These are phyloP conservation scores for Anastrepha obliqua DNA, from an alignment of 1,140 invertebrate genomes.

Conservation along the genomic window DNA sequence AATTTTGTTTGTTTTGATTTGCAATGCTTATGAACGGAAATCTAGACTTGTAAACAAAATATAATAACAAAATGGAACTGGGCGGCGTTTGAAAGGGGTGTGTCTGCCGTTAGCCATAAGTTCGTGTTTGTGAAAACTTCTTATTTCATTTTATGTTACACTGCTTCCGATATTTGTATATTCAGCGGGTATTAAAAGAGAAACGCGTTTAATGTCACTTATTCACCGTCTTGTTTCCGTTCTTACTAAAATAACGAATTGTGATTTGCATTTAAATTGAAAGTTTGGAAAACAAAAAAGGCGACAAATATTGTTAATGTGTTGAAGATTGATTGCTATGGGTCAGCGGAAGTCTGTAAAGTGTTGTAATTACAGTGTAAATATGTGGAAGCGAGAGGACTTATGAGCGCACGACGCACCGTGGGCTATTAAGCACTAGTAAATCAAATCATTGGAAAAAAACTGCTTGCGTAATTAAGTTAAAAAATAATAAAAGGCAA, in stretches of 20 bases:
- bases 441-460: too few relatives aligned
- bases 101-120: too few relatives aligned
- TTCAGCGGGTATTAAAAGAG: too few relatives aligned
- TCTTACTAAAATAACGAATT: constrained; percentile 2
- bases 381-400: background rate
- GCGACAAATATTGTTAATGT: background rate
- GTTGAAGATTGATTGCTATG: constrained; percentile 32
- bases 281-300: background rate
- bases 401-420: background rate
- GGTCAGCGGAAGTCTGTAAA: constrained; percentile 7
- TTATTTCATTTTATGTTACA: background rate
- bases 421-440: background rate
- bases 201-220: background rate
- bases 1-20: background rate
- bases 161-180: constrained; percentile 11
- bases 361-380: constrained; percentile 1
- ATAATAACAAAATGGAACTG: too few relatives aligned
- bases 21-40: background rate
- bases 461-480: too few relatives aligned
- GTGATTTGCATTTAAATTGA: constrained; percentile 39
- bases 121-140: background rate
- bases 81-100: too few relatives aligned
- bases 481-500: too few relatives aligned
- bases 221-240: background rate
- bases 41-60: background rate